A percentile compares a stretch with the other conserved stretches of the same genome.
phyloP scores from a whole-genome alignment of 2,113 vertebrate genomes.

The Stictonetta naevosa region DNA sequence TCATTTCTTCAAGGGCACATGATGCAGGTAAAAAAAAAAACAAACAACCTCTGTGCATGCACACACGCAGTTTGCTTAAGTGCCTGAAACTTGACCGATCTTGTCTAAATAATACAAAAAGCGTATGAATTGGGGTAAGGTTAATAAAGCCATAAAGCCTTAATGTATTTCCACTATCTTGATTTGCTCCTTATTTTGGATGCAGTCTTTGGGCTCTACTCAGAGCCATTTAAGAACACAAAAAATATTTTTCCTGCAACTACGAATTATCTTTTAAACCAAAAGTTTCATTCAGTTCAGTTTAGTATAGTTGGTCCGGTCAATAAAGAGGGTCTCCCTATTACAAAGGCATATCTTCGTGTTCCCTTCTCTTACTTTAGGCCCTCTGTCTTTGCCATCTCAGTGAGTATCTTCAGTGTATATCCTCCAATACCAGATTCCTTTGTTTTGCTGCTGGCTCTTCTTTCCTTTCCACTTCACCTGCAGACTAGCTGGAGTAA shows the following conservation, averaged over 20 bases:
- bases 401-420: background rate
- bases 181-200: background rate
- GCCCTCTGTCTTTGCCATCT: background rate
- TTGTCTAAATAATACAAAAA: background rate
- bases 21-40: background rate
- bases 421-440: background rate
- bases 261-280: background rate
- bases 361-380: background rate
- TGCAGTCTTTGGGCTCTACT: background rate
- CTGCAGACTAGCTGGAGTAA: conserved; percentile 41
- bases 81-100: background rate
- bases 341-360: background rate
- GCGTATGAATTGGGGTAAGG: background rate
- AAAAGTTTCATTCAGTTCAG: conserved; percentile 16
- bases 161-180: background rate
- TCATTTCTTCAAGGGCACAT: background rate
- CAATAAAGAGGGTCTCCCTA: background rate
- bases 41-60: no score
- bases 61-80: background rate
- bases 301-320: background rate
- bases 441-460: background rate
- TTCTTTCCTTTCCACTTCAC: conserved; percentile 58
- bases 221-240: background rate
- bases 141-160: background rate
- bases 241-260: conserved; percentile 2